Base-by-base conservation (phyloP, 2,888 invertebrate genomes). In the Andrena bicolor region DNA sequence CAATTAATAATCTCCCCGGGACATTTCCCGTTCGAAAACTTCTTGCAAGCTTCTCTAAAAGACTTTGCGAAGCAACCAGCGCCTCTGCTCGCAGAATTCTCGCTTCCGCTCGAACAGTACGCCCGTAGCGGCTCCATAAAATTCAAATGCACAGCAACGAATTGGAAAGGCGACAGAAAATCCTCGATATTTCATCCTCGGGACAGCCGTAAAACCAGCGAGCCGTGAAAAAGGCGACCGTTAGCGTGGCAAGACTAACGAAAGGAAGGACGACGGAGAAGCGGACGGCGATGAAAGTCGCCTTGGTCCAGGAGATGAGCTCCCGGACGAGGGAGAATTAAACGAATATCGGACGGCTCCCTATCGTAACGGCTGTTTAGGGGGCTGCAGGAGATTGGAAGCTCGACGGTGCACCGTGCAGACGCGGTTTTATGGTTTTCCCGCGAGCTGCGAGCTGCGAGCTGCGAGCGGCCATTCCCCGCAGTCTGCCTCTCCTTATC, bases 391-490 rank as follows among this genome's bases (percentile, higher is more conserved):
- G 79, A 87, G 87, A 88, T 89, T 86, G 88, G 84, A 87, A 84
- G 85, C 81, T 89, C 86, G 77, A 87, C 85, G 56, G 85, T 79
- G 79, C 76, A 88, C 88, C 85, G 80, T 81, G 83, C 76, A 83
- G 88, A 88, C 87, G 88, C 83, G 86, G 91, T 80, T 92, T 92
- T 92, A 92, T 90, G 92, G 90, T 86, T 76, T 90, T 80, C 89
- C 86, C 91, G 92, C 91, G 91, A 92, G 83, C 90, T 84, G 91
- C 88, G 87, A 88, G 87, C 77, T 84, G 85, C 91, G 91, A 92
- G 83, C 90, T 84, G 91, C 88, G 87, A 88, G 87, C 77, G 84
- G 85, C 87, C 80, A 84, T 85, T 84, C 85, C 87, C 80, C 72
- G 83, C 83, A 82, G 88, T 87, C 84, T 85, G 86, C 85, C 90